Base-by-base conservation (phyloP, 2,888 invertebrate species). In the Tipula lateralis region DNA sequence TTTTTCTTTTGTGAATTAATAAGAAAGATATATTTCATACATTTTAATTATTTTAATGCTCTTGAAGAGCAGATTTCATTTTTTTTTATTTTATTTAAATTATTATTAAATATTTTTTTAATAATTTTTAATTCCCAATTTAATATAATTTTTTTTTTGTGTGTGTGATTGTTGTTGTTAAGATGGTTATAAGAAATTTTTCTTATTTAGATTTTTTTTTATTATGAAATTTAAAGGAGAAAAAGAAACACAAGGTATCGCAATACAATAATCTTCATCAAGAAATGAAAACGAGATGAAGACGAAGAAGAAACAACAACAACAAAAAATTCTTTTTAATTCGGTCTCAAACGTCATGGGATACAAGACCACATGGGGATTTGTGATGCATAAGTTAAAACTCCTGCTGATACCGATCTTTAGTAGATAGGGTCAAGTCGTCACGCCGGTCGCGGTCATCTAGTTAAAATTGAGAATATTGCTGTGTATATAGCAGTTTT, bases 371-470 rank as follows among this genome's bases (percentile, higher is more conserved):
- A 81, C 86, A 85, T 84, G 44, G 86, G 85, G 86, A 85, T 82
- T 85, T 39, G 84, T 86, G 86, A 86, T 86, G 86, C 86, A 86
- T 86, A 86, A 86, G 86, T 86, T 85, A 86, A 86, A 86, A 83
- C 83, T 86, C 86, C 86, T 86, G 84, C 86, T 85, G 86, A 86
- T 86, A 86, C 86, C 86, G 86, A 86, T 86, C 86, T 86, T 85
- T 85, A 86, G 84, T 84, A 87, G 86, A 87, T 87, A 87, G 86
- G 86, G 86, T 87, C 86, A 87, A 87, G 86, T 86, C 86, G 86
- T 86, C 86, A 87, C 86, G 86, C 86, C 85, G 84, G 85, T 85
- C 85, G 86, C 86, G 86, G 85, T 87, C 86, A 86, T 86, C 85
- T 86, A 83, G 83, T 83, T 36, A 83, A 83, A 24, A 66, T 24